phyloP scores from a whole-genome alignment of 2,888 invertebrate genomes.

The Drosophila stalkeri region DNA sequence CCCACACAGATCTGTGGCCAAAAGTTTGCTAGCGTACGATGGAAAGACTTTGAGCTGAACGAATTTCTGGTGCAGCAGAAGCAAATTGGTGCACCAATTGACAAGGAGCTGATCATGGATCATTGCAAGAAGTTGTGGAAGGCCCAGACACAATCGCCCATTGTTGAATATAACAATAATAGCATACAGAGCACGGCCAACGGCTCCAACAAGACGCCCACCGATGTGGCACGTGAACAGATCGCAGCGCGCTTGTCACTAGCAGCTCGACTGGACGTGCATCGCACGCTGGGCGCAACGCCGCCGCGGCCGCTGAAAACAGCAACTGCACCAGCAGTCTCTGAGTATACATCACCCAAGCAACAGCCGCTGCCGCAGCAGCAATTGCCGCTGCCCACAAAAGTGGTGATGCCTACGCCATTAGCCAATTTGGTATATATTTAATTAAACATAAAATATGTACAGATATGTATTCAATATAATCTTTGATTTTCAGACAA shows the following conservation, averaged over 20 bases:
- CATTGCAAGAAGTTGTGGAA: slow-evolving; percentile 82
- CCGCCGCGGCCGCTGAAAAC: slow-evolving; percentile 42
- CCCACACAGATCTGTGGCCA: slow-evolving; percentile 72
- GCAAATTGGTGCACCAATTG: slow-evolving; percentile 81
- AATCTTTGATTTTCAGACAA: slow-evolving; percentile 50
- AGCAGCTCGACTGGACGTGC: slow-evolving; percentile 73
- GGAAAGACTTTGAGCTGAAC: slow-evolving; percentile 83
- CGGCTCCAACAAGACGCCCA: slow-evolving; percentile 52
- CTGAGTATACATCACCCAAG: slow-evolving; percentile 54
- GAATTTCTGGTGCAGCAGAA: slow-evolving; percentile 83
- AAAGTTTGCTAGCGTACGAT: slow-evolving; percentile 82
- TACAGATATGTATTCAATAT: background rate
- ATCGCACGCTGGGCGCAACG: slow-evolving; percentile 54
- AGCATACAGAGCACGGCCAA: slow-evolving; percentile 46
- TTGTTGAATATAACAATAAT: slow-evolving; percentile 61
- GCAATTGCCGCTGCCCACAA: slow-evolving; percentile 25
- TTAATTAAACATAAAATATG: background rate
- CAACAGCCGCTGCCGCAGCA: slow-evolving; percentile 32
- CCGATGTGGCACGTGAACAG: slow-evolving; percentile 71
- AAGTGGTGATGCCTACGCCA: slow-evolving; percentile 36
- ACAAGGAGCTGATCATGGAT: slow-evolving; percentile 79
- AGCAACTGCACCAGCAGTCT: slow-evolving; percentile 7
- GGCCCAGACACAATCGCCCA: slow-evolving; percentile 44
- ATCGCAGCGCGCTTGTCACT: slow-evolving; percentile 71
- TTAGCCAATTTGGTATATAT: slow-evolving; percentile 63